These are phyloP conservation scores for Lampris megalopsis DNA, from an alignment of 2,113 vertebrate species.

Conservation along the genomic window DNA sequence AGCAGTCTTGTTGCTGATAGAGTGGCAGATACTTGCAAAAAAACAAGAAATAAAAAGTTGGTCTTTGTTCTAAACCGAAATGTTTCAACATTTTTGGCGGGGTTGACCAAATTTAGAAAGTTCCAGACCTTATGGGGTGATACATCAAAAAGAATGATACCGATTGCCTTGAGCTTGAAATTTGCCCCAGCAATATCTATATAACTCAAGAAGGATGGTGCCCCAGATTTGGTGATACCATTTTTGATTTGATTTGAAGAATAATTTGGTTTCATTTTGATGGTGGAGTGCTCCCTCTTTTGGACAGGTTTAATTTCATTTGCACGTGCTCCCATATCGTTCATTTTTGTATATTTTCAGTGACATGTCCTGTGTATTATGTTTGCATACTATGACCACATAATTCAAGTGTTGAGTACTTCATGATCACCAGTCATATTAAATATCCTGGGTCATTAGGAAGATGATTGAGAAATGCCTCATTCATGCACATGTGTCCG, in stretches of 20 bases:
- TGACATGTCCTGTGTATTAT: neutral
- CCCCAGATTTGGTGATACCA: slow-evolving; percentile 56
- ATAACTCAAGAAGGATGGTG: slow-evolving; percentile 57
- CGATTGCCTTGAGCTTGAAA: slow-evolving; percentile 51
- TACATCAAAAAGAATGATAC: slow-evolving; percentile 55
- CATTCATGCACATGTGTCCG: no score
- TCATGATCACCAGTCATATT: neutral
- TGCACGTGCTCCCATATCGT: neutral
- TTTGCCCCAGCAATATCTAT: slow-evolving; percentile 43
- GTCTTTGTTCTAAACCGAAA: slow-evolving; percentile 55
- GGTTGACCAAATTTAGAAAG: slow-evolving; percentile 56
- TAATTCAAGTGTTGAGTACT: neutral
- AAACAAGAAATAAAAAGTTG: slow-evolving; percentile 56
- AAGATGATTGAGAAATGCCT: no score
- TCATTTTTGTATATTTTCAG: neutral
- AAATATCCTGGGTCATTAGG: no score
- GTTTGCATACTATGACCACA: neutral
- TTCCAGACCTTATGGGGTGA: slow-evolving; percentile 45
- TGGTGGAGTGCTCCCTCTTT: slow-evolving; percentile 22
- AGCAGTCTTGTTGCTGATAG: slow-evolving; percentile 44
- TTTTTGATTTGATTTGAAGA: slow-evolving; percentile 46
- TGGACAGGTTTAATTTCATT: slow-evolving; percentile 32
- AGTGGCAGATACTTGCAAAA: slow-evolving; percentile 73
- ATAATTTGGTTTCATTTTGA: slow-evolving; percentile 10
- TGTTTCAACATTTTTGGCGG: slow-evolving; percentile 47